Base-by-base conservation (phyloP, 2,888 invertebrate genomes). In the Meloe dianella region DNA sequence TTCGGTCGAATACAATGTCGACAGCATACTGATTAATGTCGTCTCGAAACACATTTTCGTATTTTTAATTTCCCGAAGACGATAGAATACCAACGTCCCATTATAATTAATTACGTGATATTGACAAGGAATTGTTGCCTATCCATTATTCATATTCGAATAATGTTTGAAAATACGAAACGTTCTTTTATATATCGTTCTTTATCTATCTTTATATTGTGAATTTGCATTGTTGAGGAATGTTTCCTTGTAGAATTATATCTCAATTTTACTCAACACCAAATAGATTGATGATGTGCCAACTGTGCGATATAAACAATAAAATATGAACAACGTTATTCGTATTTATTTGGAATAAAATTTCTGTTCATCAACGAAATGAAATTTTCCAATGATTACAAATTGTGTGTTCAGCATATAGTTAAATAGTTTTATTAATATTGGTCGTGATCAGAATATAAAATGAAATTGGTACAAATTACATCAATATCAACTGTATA, bases 61-160 rank as follows among this genome's bases (percentile, higher is more conserved):
- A 47, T 22, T 47, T 47, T 47, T 47, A 47, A 47, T 47, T 47
- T 47, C 47, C 47, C 9, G 47, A 9, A 47, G 47, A 20, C 47
- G 47, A 47, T 47, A 47, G 47, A n/a, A n/a, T n/a, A 17, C 9
- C 20, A 9, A 27, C 20, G 47, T n/a, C n/a, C n/a, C n/a, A 20
- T 12, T 47, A 47, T 47, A 47, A 47, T 47, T 47, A 47, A 47
- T 47, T 47, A 47, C 47, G 47, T 47, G 20, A 47, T 47, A 47
- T 47, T 47, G 47, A 47, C 47, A 47, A 47, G 47, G 20, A 47
- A 47, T 20, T 22, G 47, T 47, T 47, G 47, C 47, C 47, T 22
- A 20, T 47, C 20, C 47, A 47, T 47, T 47, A 47, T 47, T 47
- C 47, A 47, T 47, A 47, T n/a, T n/a, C 17, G n/a, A 17, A 20